Base-by-base conservation (phyloP, 2,797 vertebrate species). In the Ataeniobius toweri region DNA sequence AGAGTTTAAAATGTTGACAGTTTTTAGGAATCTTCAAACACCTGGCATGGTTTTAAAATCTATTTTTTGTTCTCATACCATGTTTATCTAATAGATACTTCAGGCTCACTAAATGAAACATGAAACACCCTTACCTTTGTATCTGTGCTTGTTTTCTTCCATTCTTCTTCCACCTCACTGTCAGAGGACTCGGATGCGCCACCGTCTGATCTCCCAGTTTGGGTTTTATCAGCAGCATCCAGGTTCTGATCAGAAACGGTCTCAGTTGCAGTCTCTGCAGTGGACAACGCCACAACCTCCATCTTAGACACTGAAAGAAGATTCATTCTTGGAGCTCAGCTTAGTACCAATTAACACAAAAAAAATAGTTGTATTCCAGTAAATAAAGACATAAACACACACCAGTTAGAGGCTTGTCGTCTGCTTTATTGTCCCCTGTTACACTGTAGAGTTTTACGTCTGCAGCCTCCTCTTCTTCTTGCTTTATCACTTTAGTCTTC, bases 401-500 rank as follows among this genome's bases (percentile, higher is more conserved):
- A 91, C 91, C 85, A 0, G 20, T 58, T 16, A 28, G 4, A 31
- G 79, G 83, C 51, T 91, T 88, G 10, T 20, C 51, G 1, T 78
- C 90, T 41, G 58, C 72, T 1, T 89, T 80, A 16, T 36, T 36
- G 71, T 88, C 75, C 10, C 73, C 73, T 8, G 73, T 26, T 8
- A 7, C 20, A 3, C 13, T 26, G 18, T 63, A 50, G 12, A 24
- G 59, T 50, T 73, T 83, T 9, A 22, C 1, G 1, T 76, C 81
- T 2, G n/a, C 65, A 3, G 10, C 76, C 12, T 71, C 78, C 22
- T 84, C 86, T 74, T 87, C 84, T 24, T 92, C 93, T 1, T 77
- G 59, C 78, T 88, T 87, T 79, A 87, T 75, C 50, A 44, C 69
- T 2, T 70, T 81, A 68, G 81, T 88, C 85, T 89, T 91, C 70